Base-by-base conservation (phyloP, 2,888 invertebrate species). In the Eristalis intricaria region DNA sequence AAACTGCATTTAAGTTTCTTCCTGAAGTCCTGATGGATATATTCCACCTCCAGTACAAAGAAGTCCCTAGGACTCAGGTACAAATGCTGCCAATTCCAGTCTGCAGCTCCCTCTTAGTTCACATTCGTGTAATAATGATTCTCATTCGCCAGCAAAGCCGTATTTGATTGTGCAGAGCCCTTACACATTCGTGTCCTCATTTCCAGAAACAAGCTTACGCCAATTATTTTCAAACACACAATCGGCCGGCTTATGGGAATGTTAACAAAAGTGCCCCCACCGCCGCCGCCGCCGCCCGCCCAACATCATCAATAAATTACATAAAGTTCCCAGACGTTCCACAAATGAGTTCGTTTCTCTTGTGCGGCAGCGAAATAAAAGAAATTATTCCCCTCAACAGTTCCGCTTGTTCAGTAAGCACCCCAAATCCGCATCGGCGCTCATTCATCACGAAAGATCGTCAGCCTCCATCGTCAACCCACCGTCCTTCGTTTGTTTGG, bases 391-490 rank as follows among this genome's bases (percentile, higher is more conserved):
- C 10, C 64, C 23, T 58, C 35, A 74, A 19, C 56, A 58, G 38
- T 22, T 65, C 35, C 58, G 26, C 40, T 65, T 29, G n/a, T 65
- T 10, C n/a, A 26, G 15, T 56, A 19, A 11, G 35, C 35, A 38
- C 50, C 35, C 56, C 38, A 75, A 65, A 65, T 75, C 58, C 65
- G 11, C 38, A 13, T 38, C 22, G 58, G 19, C 23, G 23, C 29
- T 19, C 65, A 75, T 75, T 75, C 38, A 65, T 65, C 65, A 65
- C 29, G 50, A 56, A 32, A 35, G 64, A 56, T 56, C 50, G 43
- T 19, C 50, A 19, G n/a, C 50, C 7, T n/a, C 19, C 26, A 19
- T n/a, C 19, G 8, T 19, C 50, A 50, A 8, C 50, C 50, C 19
- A 19, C 8, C 19, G 10, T 50, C 50, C 50, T 50, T 50, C 19